Base-by-base conservation (phyloP, 2,113 vertebrate genomes). In the Colinus virginianus region DNA sequence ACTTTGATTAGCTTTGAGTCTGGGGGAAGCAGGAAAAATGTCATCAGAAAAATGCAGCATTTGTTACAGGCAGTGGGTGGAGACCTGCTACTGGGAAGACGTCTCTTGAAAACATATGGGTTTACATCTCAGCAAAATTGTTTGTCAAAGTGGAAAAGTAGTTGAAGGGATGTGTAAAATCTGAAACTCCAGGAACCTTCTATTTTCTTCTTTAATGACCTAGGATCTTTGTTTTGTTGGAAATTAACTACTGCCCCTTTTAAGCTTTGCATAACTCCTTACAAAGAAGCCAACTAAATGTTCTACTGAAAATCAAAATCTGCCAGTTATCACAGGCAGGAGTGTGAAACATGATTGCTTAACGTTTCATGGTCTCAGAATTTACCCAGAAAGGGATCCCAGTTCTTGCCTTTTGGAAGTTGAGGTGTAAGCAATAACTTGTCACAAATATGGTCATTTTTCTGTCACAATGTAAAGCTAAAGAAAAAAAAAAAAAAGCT, bases 91-190 rank as follows among this genome's bases (percentile, higher is more conserved):
- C 32, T 45, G 42, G 49, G 19, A 79, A 51, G 46, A 49, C 64
- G 53, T 81, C 51, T 78, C 66, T 95, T 92, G 74, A 78, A 71
- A 84, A n/a, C 5, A 1, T 58, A 67, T 14, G 30, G 20, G 22
- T 56, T 94, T 94, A 45, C 30, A 84, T 84, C 63, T 69, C 46
- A 61, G 66, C 4, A 28, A 78, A 90, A 90, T 45, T 1, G 3
- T 88, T 91, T 36, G 78, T 87, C 87, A 63, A 74, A 45, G 6
- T 90, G 59, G 76, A 93, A 84, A 84, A 90, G 26, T 58, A 76
- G 28, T 38, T 78, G 8, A 62, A 78, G 36, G 64, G 20, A 7
- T 76, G 25, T 84, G 43, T 36, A 76, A 85, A 93, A 92, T 81
- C 55, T 80, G 79, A 78, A 90, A 43, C 13, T 23, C 22, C 26